These are phyloP conservation scores for Delia radicum DNA, from an alignment of 1,140 invertebrate genomes.

Conservation along the genomic window DNA sequence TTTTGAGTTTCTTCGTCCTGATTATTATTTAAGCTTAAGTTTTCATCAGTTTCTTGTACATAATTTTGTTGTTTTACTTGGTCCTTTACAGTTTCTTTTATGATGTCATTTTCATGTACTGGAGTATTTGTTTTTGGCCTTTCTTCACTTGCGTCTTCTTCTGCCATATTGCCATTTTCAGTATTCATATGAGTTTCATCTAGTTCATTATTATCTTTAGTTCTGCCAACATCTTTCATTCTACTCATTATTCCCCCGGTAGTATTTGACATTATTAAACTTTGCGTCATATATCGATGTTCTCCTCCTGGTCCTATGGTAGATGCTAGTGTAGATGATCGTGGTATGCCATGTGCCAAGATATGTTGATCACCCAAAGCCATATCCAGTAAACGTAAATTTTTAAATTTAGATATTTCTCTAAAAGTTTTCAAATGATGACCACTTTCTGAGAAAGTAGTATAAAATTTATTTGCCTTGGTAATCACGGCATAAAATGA, in stretches of 20 bases:
- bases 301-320: conserved; percentile 34
- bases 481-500: conserved; percentile 52
- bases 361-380: conserved; percentile 52
- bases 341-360: conserved; percentile 49
- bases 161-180: conserved; percentile 28
- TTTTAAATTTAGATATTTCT: conserved; percentile 54
- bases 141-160: conserved; percentile 8
- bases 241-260: conserved; percentile 31
- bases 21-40: no score
- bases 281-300: conserved; percentile 40
- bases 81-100: no score
- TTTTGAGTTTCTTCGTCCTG: background rate
- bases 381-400: conserved; percentile 47
- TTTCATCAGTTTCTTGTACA: no score
- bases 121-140: conserved; percentile 19
- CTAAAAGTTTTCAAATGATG: conserved; percentile 55
- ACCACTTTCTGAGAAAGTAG: conserved; percentile 53
- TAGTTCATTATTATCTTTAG: no score
- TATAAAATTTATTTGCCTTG: conserved; percentile 53
- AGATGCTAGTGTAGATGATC: conserved; percentile 39
- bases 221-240: conserved; percentile 25
- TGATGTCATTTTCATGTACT: conserved; percentile 13
- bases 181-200: conserved; percentile 7
- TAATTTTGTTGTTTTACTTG: no score
- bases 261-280: conserved; percentile 21